phyloP scores from a whole-genome alignment of 2,888 invertebrate genomes.

The Drosophila meridionalis region DNA sequence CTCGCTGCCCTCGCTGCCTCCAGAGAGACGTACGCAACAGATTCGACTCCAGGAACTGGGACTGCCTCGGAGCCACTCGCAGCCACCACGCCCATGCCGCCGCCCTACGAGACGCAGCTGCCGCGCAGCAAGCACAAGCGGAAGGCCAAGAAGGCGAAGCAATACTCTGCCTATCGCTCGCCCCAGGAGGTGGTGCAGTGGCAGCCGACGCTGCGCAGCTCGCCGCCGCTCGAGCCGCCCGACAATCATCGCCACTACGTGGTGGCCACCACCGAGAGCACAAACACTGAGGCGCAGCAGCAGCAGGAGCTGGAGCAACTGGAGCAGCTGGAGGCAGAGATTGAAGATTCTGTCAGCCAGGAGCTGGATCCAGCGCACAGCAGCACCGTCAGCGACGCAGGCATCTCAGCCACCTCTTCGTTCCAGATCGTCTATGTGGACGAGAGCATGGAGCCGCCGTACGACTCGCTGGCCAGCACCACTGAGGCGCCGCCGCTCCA shows the following conservation, averaged over 20 bases:
- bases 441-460: constrained; percentile 71
- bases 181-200: constrained; percentile 75
- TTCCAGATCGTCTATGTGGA: constrained; percentile 76
- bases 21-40: not conserved
- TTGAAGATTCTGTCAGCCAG: constrained; percentile 7
- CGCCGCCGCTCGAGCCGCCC: constrained; percentile 29
- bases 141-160: constrained; percentile 64
- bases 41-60: not conserved
- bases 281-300: not conserved
- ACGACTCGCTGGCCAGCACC: constrained; percentile 21
- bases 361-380: constrained; percentile 14
- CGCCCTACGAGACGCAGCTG: constrained; percentile 57
- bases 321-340: not conserved
- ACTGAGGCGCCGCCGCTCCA: constrained; percentile 14
- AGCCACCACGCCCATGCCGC: constrained; percentile 28
- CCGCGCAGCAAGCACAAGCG: constrained; percentile 31
- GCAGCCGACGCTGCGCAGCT: constrained; percentile 45
- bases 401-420: constrained; percentile 28
- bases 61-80: not conserved
- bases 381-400: constrained; percentile 3
- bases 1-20: not conserved
- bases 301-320: not conserved
- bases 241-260: constrained; percentile 66
- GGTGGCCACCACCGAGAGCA: constrained; percentile 4
- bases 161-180: constrained; percentile 72